Evolutionary conservation across 1,140 invertebrate species (phyloP), one percentile per base, ranked within the genome.

Genomic region (Lepidostoma basale): DNA sequence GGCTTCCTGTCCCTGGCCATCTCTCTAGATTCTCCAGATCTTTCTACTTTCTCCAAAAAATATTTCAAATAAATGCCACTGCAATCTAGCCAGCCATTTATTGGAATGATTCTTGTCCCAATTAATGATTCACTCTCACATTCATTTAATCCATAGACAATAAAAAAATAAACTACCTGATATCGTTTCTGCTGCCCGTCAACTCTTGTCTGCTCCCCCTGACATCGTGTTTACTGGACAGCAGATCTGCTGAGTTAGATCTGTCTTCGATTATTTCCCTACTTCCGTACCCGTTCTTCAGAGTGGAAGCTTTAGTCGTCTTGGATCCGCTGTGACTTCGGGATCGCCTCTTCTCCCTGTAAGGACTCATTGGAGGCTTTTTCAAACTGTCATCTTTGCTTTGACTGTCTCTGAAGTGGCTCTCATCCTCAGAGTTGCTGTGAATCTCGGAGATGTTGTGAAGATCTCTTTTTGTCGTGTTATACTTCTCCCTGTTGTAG

Each of bases 391-490:
- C 68, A 12, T 62, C 42, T 16, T 44, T 54, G 18, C 44, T 36
- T 2, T 26, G 62, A 23, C 75, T 77, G 42, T 77, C 78, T 25
- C 76, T 77, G 40, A 80, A 75, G 23, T 79, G 77, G 63, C 77
- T 82, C 44, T 80, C 80, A 14, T 67, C 79, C 67, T 80, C 78
- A 6, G 78, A 81, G 74, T 80, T 85, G 71, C 79, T 83, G 28
- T 78, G 78, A 4, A 80, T 86, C 76, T 87, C 80, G 3, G 85
- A 83, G 73, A 86, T 83, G 75, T 87, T 85, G 52, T 87, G 81
- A 22, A 87, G 77, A 75, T 88, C 82, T 64, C 82, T 76, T 49
- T 81, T 84, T 36, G 82, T 81, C 67, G 74, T 75, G n/a, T 65
- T 63, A 16, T 68, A 72, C 26, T 72, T 72, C 33, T 72, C 67